Evolutionary conservation across 2,888 invertebrate genomes (phyloP), one percentile per base, ranked within the genome.

Genomic region (Sphaeridia pumilis): DNA sequence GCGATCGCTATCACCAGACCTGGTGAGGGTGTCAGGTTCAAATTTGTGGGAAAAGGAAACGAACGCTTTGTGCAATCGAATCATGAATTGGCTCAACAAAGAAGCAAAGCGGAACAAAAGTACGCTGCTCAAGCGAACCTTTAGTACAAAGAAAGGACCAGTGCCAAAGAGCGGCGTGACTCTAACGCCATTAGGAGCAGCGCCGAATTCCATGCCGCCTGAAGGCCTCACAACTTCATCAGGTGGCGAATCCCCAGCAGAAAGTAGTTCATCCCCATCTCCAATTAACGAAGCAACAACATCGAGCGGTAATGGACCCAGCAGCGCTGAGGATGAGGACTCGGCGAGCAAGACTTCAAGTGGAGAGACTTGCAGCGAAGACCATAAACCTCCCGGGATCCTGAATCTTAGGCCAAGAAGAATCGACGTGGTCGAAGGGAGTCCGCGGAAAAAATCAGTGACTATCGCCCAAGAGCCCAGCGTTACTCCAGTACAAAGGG

Each of bases 71-170:
- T 62, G 61, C 46, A 59, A 60, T 2, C 34, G 61, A 41, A 64
- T 64, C 31, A 57, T 64, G 58, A 59, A 57, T 7, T 64, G 64
- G 64, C 60, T 64, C 53, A 58, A 62, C 45, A 46, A 58, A 38
- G 61, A 64, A 50, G 60, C 61, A 17, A 52, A 52, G 36, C 26
- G 41, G 22, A 52, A 52, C 26, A 46, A 46, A 44, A 46, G 52
- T 5, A 38, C 24, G 26, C 35, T 52, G 22, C 52, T 46, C 3
- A 52, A 35, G 12, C 26, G 46, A 7, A 17, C 21, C 26, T 26
- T 25, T 10, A 20, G 25, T 50, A 50, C 41, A 54, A 53, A 22
- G 27, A 49, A 20, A 44, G 47, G 12, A 46, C 41, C 4, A 49
- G 52, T 43, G 43, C 45, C 4, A 44, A 47, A 28, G 45, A 58